Evolutionary conservation across 1,140 invertebrate species (phyloP).

Genomic region (Sminthurinus signatus): DNA sequence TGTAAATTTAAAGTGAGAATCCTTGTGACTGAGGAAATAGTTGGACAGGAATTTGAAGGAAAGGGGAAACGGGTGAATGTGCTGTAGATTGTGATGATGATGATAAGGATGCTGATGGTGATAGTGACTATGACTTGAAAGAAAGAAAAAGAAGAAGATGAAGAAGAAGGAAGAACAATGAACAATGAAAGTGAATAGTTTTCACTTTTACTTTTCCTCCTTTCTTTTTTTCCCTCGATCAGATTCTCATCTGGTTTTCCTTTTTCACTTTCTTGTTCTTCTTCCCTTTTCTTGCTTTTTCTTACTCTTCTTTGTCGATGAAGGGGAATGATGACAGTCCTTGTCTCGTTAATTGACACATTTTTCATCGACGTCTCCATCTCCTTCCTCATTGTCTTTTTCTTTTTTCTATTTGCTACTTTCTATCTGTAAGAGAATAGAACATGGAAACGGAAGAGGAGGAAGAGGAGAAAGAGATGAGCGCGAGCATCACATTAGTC

Average conservation of each 20-base stretch:
- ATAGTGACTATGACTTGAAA: too few relatives aligned
- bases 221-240: constrained; percentile 3
- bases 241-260: background rate
- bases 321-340: too few relatives aligned
- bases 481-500: background rate
- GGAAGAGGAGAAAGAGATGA: background rate
- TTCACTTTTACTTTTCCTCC: constrained; percentile 9
- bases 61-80: too few relatives aligned
- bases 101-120: too few relatives aligned
- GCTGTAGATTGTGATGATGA: too few relatives aligned
- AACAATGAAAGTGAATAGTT: constrained; percentile 11
- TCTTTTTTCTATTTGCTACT: too few relatives aligned
- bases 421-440: background rate
- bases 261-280: background rate
- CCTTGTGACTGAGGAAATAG: too few relatives aligned
- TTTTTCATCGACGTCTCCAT: constrained; percentile 24
- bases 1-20: too few relatives aligned
- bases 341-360: constrained; percentile 31
- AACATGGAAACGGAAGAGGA: background rate
- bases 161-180: constrained; percentile 1
- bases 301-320: too few relatives aligned
- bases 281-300: constrained; percentile 1
- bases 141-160: background rate
- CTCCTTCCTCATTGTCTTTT: constrained; percentile 10
- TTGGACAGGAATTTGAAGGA: too few relatives aligned